Conservation (phyloP, 2,888 invertebrate species). For the Euzetes globulus region DNA sequence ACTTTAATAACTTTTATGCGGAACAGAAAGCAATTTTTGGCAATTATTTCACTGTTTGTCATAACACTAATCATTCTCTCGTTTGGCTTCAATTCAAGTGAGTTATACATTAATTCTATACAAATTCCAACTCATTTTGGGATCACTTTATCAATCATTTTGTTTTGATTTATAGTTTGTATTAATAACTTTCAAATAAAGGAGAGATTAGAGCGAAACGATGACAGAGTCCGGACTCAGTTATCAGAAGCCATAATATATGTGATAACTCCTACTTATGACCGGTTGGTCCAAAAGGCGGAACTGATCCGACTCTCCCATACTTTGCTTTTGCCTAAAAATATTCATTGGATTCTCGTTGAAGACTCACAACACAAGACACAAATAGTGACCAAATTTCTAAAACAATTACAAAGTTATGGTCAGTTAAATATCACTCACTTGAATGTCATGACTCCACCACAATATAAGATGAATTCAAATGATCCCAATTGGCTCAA, state of each 20-base stretch:
- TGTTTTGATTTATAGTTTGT: conserved; percentile 7
- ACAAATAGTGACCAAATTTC: conserved; percentile 62
- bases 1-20: neutral
- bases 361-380: conserved; percentile 72
- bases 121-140: too few species aligned
- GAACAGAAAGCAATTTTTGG: neutral
- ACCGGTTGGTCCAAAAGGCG: conserved; percentile 80
- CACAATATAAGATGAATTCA: conserved; percentile 59
- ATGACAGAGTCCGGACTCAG: neutral
- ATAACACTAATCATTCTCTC: neutral
- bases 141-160: neutral
- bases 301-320: conserved; percentile 82
- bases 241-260: conserved; percentile 57
- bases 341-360: conserved; percentile 85
- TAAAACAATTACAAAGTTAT: conserved; percentile 56
- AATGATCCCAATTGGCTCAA: conserved; percentile 66
- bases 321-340: conserved; percentile 63
- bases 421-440: conserved; percentile 50
- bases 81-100: neutral
- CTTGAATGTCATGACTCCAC: conserved; percentile 62
- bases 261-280: conserved; percentile 85
- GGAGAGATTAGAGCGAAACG: neutral
- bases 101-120: neutral
- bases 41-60: neutral
- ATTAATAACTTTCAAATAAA: neutral